Evolutionary conservation across 2,113 vertebrate genomes (phyloP), one percentile per base, ranked within the genome.

Genomic region (Cisticola juncidis): DNA sequence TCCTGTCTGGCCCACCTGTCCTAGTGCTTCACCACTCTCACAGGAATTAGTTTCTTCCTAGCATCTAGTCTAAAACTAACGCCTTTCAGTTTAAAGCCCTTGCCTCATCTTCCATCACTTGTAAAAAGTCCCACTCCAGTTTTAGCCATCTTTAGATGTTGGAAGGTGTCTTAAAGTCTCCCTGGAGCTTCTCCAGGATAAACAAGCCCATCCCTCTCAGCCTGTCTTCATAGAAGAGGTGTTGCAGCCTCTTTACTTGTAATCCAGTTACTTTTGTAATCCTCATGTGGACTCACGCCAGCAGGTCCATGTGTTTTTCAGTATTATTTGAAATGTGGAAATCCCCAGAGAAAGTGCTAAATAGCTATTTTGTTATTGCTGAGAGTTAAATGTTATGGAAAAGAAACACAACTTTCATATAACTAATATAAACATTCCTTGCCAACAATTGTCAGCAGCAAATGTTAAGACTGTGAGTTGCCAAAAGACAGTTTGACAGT

Each of bases 171-270:
- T 24, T 38, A n/a, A 38, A 14, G 4, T 53, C 24, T 53, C 38
- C 21, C 2, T 0, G 0, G 17, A 72, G 25, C 42, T 23, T 45
- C 20, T 45, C n/a, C 17, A 19, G 14, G 21, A n/a, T 54, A 11
- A 61, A n/a, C 7, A 53, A 54, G 13, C 11, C 24, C 69, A 74
- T 4, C 4, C 9, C 25, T 29, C 10, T 51, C 38, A 61, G 21
- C 25, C 17, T 31, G 14, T 69, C 11, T 68, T 82, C n/a, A n/a
- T 1, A 54, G n/a, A 26, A 47, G 38, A 54, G 40, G 20, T 18
- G 13, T 24, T 60, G 7, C 16, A 66, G 11, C 6, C 29, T 61
- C 74, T 28, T 62, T 42, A 40, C n/a, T 18, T 51, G 35, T 42
- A n/a, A 62, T 42, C 18, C 58, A 26, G 47, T 47, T 9, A 47